These are phyloP conservation scores for Tupiocoris notatus DNA, from an alignment of 2,888 invertebrate species.

Conservation along the genomic window DNA sequence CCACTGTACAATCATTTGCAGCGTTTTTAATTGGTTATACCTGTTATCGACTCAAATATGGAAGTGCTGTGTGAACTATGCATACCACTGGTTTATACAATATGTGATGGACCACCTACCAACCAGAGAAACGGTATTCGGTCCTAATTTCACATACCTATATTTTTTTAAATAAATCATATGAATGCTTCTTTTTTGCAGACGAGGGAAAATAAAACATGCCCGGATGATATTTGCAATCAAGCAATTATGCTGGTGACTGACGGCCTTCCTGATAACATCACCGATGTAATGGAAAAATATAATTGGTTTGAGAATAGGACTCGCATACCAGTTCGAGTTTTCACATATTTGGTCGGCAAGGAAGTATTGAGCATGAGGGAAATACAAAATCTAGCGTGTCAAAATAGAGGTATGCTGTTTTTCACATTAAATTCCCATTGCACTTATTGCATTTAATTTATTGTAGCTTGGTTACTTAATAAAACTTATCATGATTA, in stretches of 20 bases:
- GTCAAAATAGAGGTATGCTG: slow-evolving; percentile 77
- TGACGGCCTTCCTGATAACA: slow-evolving; percentile 87
- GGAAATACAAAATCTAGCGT: slow-evolving; percentile 93
- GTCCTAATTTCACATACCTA: no score
- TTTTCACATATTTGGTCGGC: slow-evolving; percentile 95
- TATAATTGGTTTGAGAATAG: slow-evolving; percentile 74
- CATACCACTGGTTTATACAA: no score
- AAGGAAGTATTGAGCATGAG: slow-evolving; percentile 86
- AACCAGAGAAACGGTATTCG: no score
- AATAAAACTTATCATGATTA: no score
- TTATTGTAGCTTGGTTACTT: no score
- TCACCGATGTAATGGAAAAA: slow-evolving; percentile 77
- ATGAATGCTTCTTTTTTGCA: slow-evolving; percentile 49
- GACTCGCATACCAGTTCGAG: slow-evolving; percentile 75
- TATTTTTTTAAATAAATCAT: not conserved
- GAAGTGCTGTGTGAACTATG: no score
- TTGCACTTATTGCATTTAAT: no score
- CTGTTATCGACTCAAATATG: no score
- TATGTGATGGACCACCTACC: no score
- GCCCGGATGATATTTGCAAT: slow-evolving; percentile 67
- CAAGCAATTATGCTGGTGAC: slow-evolving; percentile 96
- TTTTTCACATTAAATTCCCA: no score
- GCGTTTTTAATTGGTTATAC: no score
- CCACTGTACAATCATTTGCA: no score
- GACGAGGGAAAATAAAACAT: slow-evolving; percentile 58